A percentile compares a stretch with the other conserved stretches of the same genome.
Conservation (phyloP, 1,140 invertebrate species). For the Trichomalopsis sarcophagae region DNA sequence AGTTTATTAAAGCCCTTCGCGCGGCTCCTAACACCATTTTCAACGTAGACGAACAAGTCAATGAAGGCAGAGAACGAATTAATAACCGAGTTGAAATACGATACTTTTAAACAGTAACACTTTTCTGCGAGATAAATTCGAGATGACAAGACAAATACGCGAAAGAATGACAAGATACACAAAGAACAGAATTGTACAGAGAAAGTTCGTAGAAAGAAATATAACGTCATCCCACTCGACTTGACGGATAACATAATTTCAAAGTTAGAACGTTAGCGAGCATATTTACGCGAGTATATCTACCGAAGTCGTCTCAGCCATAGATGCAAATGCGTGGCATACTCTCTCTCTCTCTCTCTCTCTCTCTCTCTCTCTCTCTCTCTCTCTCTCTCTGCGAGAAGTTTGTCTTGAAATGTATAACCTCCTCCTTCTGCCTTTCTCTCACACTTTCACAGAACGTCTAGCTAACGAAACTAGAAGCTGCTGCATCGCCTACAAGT, state of each 20-base stretch:
- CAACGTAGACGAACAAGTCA: too few relatives aligned
- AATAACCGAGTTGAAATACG: too few relatives aligned
- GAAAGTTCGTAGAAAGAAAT: background rate
- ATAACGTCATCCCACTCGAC: conserved; percentile 8
- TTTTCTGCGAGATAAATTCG: too few relatives aligned
- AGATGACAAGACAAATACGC: too few relatives aligned
- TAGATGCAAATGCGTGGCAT: conserved; percentile 26
- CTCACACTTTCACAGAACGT: background rate
- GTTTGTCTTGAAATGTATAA: conserved; percentile 34
- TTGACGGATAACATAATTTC: conserved; percentile 13
- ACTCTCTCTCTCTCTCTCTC: background rate
- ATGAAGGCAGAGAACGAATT: too few relatives aligned
- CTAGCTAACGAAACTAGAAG: conserved; percentile 37
- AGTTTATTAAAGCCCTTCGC: conserved; percentile 45
- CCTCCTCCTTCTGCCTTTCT: too few relatives aligned
- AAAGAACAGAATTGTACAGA: background rate
- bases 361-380: background rate
- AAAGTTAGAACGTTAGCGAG: conserved; percentile 22
- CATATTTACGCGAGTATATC: conserved; percentile 33
- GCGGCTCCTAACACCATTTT: background rate
- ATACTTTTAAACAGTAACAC: too few relatives aligned
- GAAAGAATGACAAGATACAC: background rate
- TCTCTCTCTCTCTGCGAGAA: background rate
- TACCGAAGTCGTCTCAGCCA: conserved; percentile 1
- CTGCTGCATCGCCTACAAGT: conserved; percentile 15